phyloP scores from a whole-genome alignment of 2,888 invertebrate species.

The Ypsolopha sequella region DNA sequence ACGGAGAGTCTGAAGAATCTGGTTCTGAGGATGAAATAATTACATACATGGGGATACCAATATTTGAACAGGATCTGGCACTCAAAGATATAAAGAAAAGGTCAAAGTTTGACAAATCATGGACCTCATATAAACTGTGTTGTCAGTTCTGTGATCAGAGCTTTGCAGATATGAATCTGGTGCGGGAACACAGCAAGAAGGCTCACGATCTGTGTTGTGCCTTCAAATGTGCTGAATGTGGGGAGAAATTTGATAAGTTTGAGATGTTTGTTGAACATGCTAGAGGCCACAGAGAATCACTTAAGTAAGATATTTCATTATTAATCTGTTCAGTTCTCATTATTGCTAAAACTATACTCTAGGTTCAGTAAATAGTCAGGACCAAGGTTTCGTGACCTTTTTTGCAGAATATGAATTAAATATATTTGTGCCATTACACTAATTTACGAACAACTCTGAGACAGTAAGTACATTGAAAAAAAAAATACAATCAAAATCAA shows the following conservation, averaged over 20 bases:
- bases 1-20: neutral
- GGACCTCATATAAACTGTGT: slow-evolving; percentile 12
- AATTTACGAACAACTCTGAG: neutral
- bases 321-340: neutral
- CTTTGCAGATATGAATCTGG: slow-evolving; percentile 7
- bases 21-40: neutral
- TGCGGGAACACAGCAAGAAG: slow-evolving; percentile 12
- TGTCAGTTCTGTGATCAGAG: slow-evolving; percentile 11
- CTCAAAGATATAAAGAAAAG: neutral
- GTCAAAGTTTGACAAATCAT: slow-evolving; percentile 7
- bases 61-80: neutral
- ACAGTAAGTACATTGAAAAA: neutral
- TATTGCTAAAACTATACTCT: too few species aligned
- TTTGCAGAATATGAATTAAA: neutral
- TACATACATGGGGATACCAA: neutral
- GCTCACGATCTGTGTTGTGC: slow-evolving; percentile 12
- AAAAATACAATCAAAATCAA: neutral
- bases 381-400: neutral
- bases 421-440: neutral
- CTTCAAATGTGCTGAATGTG: slow-evolving; percentile 14
- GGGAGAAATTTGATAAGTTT: slow-evolving; percentile 8
- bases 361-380: too few species aligned
- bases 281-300: slow-evolving; percentile 6
- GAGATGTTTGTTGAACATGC: slow-evolving; percentile 14
- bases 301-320: neutral